A percentile compares a stretch with the other conserved stretches of the same genome.
Conservation (phyloP, 2,888 invertebrate genomes). For the Boloria euphrosyne region DNA sequence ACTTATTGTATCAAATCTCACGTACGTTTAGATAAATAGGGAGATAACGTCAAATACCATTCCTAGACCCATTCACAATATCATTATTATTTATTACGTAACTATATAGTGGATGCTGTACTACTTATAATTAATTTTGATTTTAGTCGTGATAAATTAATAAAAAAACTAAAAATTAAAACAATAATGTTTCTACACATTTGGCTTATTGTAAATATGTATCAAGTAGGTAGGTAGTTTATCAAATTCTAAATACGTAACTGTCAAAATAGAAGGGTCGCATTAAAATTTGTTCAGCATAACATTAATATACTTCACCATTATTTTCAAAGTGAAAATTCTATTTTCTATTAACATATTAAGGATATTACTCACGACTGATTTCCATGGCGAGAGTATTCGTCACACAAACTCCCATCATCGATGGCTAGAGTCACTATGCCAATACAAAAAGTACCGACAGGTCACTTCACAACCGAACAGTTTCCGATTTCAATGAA, state of each 20-base stretch:
- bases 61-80: slow-evolving; percentile 30
- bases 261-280: no score
- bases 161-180: background rate
- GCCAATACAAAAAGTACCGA: slow-evolving; percentile 6
- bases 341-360: background rate
- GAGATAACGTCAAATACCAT: slow-evolving; percentile 35
- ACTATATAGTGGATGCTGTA: slow-evolving; percentile 6
- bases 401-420: slow-evolving; percentile 70
- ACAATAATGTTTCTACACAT: background rate
- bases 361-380: slow-evolving; percentile 64
- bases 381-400: slow-evolving; percentile 75
- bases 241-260: no score
- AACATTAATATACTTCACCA: background rate
- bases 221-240: no score
- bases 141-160: background rate
- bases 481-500: slow-evolving; percentile 13
- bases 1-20: slow-evolving; percentile 23
- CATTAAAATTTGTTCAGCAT: slow-evolving; percentile 1
- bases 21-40: slow-evolving; percentile 31
- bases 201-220: background rate
- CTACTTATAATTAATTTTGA: slow-evolving; percentile 2
- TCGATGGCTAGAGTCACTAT: slow-evolving; percentile 29
- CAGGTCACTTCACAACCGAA: slow-evolving; percentile 19
- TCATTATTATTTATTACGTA: slow-evolving; percentile 35
- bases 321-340: background rate